Percentiles rank a stretch among this genome's conserved stretches.
Evolutionary conservation across 2,113 vertebrate genomes (phyloP).

Genomic region (Salvator merianae): DNA sequence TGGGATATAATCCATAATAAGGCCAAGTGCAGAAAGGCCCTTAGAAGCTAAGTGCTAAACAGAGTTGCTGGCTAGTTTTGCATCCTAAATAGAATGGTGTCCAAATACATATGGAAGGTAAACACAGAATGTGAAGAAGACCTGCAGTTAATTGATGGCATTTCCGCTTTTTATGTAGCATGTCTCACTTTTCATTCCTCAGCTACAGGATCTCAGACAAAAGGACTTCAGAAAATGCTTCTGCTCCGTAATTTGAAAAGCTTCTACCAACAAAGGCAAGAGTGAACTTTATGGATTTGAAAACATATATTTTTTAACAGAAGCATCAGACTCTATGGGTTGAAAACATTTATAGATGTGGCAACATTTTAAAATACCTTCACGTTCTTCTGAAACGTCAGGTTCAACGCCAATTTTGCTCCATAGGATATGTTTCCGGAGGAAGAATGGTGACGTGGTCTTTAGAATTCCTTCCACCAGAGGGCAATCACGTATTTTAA

Average conservation of each 20-base stretch:
- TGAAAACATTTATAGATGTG: neutral
- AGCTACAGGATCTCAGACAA: neutral
- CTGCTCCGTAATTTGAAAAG: neutral
- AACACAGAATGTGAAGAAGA: neutral
- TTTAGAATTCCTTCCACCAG: slow-evolving; percentile 21
- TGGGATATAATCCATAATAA: no score
- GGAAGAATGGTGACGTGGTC: neutral
- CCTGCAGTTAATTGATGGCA: neutral
- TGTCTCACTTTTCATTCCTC: neutral
- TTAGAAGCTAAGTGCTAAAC: no score
- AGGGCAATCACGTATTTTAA: slow-evolving; percentile 26
- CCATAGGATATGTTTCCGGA: neutral
- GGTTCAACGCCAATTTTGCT: neutral
- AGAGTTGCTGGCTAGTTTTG: no score
- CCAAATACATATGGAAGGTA: no score
- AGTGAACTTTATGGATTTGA: neutral
- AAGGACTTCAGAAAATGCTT: neutral
- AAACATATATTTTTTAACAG: neutral
- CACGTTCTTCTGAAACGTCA: neutral
- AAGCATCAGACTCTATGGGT: neutral
- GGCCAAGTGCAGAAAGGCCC: no score
- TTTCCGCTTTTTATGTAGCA: neutral
- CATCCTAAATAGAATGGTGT: no score
- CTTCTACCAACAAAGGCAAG: neutral
- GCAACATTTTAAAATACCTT: neutral